These are phyloP conservation scores for Poecile montanus DNA, from an alignment of 2,797 vertebrate species.

Conservation along the genomic window DNA sequence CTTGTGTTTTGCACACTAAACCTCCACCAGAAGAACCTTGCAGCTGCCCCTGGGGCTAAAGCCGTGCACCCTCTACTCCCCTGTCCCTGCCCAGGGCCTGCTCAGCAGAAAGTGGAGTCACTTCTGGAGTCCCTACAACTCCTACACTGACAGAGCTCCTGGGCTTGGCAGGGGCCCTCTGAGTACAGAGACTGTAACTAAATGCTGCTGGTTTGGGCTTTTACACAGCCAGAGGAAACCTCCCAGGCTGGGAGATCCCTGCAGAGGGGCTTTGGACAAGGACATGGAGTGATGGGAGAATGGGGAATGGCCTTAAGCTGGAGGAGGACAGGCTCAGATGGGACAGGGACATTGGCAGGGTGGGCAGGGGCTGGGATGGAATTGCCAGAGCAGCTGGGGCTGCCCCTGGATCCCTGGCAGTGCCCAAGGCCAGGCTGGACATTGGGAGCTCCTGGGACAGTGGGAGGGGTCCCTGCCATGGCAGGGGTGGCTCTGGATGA, in stretches of 20 bases:
- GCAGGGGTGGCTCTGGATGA: not conserved
- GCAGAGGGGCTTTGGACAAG: not conserved
- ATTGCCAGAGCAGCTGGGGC: not conserved
- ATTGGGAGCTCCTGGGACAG: not conserved
- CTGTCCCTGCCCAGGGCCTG: no score
- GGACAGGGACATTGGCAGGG: not conserved
- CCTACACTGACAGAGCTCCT: no score
- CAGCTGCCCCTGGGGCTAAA: no score
- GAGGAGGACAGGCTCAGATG: accelerated
- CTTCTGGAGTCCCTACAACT: no score
- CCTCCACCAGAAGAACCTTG: no score
- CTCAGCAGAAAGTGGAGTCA: no score
- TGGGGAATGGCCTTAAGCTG: not conserved
- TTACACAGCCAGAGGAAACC: not conserved
- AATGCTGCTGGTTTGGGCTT: not conserved
- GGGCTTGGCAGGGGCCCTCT: no score
- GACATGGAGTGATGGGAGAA: not conserved
- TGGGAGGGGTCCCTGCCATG: not conserved
- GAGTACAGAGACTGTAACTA: not conserved
- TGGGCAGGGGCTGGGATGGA: not conserved
- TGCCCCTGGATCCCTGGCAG: not conserved
- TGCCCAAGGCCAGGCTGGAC: not conserved
- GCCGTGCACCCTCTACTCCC: no score
- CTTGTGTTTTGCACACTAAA: no score
- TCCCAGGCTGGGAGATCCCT: not conserved